These are phyloP conservation scores for Rafetus swinhoei DNA, from an alignment of 2,113 vertebrate genomes.

Conservation along the genomic window DNA sequence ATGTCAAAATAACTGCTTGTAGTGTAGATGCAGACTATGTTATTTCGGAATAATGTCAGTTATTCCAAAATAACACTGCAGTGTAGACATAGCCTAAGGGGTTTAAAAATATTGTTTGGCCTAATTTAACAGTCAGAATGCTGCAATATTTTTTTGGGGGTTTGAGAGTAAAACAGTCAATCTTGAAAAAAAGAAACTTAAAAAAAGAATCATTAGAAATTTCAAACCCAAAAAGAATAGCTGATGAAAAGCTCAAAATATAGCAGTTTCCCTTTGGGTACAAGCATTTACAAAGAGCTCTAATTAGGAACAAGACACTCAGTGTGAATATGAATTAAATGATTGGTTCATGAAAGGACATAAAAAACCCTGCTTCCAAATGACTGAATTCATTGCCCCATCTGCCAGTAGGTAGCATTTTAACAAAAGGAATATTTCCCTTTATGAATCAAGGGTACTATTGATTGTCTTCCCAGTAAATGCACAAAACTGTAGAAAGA, in stretches of 20 bases:
- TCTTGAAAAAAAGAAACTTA: conserved; percentile 6
- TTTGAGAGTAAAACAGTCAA: background rate
- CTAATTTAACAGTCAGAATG: background rate
- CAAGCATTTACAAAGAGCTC: conserved; percentile 8
- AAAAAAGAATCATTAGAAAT: conserved; percentile 8
- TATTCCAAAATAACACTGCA: too few relatives aligned
- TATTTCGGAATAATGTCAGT: too few relatives aligned
- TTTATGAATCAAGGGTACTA: conserved; percentile 45
- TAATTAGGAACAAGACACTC: conserved; percentile 11
- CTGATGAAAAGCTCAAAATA: background rate
- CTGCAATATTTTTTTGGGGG: background rate
- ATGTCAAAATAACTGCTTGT: too few relatives aligned
- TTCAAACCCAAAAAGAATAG: background rate
- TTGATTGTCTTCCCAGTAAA: conserved; percentile 58
- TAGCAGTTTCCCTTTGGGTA: background rate
- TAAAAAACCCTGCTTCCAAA: conserved; percentile 44
- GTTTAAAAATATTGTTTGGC: background rate
- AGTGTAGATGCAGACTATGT: too few relatives aligned
- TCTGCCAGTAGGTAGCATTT: conserved; percentile 44
- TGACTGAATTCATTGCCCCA: conserved; percentile 43
- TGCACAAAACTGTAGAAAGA: conserved; percentile 36
- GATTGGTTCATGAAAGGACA: conserved; percentile 36
- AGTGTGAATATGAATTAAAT: conserved; percentile 25
- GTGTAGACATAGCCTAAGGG: background rate
- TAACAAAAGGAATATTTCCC: conserved; percentile 35